Conservation (phyloP, 2,113 vertebrate species). For the Hydropotes inermis region DNA sequence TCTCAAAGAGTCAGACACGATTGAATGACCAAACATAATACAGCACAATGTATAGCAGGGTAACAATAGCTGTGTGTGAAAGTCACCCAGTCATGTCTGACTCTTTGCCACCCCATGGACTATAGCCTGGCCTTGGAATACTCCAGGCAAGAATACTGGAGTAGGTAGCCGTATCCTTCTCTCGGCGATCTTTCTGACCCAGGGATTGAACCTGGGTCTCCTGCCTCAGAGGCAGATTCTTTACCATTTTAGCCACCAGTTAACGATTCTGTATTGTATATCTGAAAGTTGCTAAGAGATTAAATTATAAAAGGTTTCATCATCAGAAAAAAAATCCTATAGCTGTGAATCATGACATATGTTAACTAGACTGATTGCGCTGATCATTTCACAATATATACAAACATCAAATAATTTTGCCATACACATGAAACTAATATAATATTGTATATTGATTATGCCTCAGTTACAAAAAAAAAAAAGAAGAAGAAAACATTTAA, state of each 20-base stretch:
- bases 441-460: not conserved
- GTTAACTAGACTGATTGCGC: not conserved
- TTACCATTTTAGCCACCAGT: not conserved
- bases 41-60: not conserved
- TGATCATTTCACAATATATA: not conserved
- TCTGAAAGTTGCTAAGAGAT: not conserved
- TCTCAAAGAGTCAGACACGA: rapidly evolving
- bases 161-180: not conserved
- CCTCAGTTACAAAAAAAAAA: not conserved
- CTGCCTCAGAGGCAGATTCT: not conserved
- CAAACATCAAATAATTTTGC: not conserved
- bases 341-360: not conserved
- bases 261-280: not conserved
- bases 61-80: not conserved
- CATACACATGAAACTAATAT: not conserved
- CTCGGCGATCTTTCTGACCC: not conserved
- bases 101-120: not conserved
- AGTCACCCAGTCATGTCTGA: not conserved
- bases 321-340: not conserved
- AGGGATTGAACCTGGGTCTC: not conserved
- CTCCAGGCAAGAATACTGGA: not conserved
- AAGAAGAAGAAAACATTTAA: not conserved
- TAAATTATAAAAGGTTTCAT: not conserved
- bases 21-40: not conserved
- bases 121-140: not conserved